These are phyloP conservation scores for Agrotis segetum DNA, from an alignment of 2,888 invertebrate genomes.

Conservation along the genomic window DNA sequence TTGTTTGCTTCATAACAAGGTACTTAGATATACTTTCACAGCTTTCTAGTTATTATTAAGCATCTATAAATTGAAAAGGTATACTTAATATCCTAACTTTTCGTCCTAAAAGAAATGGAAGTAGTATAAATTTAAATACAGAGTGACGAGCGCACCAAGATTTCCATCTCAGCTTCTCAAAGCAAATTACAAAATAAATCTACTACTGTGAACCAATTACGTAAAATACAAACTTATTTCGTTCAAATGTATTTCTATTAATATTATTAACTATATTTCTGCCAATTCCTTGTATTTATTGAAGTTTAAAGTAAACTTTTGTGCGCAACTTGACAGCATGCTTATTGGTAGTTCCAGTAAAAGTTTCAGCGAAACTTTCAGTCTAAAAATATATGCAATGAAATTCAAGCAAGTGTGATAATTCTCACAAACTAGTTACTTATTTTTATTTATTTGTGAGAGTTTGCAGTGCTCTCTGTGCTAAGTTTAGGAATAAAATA, in stretches of 20 bases:
- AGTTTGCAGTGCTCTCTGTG: constrained; percentile 6
- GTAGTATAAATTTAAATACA: background rate
- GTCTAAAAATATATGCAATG: constrained; percentile 26
- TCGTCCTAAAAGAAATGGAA: too few relatives aligned
- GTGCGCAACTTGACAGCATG: constrained; percentile 20
- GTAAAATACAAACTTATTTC: constrained; percentile 9
- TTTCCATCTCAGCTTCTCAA: background rate
- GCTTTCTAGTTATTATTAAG: too few relatives aligned
- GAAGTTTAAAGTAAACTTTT: constrained; percentile 15
- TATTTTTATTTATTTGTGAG: constrained; percentile 45
- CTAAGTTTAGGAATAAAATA: constrained; percentile 19
- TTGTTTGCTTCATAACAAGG: background rate
- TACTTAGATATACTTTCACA: too few relatives aligned
- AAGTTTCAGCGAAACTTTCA: constrained; percentile 39
- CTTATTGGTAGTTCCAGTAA: constrained; percentile 28
- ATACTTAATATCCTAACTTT: background rate
- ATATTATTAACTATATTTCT: background rate
- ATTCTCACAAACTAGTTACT: constrained; percentile 27
- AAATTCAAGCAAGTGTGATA: constrained; percentile 40
- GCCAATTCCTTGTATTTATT: constrained; percentile 5
- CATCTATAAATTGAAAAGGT: background rate
- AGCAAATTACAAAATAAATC: background rate
- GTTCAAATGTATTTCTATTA: background rate
- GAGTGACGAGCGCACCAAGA: too few relatives aligned
- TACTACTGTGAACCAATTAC: background rate